Evolutionary conservation across 2,113 vertebrate genomes (phyloP).

Genomic region (Pardalotus punctatus): DNA sequence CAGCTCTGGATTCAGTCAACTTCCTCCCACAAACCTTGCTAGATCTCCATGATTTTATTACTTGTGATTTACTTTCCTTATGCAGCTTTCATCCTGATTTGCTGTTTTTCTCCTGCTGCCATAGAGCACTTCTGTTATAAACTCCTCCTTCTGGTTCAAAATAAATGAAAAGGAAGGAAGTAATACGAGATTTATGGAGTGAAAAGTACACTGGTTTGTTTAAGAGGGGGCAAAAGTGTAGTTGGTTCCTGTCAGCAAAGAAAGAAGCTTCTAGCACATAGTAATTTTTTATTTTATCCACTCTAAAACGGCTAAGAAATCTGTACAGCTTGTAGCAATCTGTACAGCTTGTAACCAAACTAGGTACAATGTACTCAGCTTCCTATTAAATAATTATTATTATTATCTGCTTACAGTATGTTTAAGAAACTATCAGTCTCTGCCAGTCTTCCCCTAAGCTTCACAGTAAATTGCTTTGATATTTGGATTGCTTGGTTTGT

Average conservation of each 20-base stretch:
- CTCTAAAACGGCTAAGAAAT: conserved; percentile 12
- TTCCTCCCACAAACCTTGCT: conserved; percentile 16
- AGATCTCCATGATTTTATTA: conserved; percentile 18
- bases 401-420: neutral
- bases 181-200: conserved; percentile 75
- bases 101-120: conserved; percentile 5
- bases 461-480: neutral
- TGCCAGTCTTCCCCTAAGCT: neutral
- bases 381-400: neutral
- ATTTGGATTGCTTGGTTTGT: neutral
- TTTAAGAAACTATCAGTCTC: neutral
- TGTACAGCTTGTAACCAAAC: neutral
- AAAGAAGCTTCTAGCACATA: conserved; percentile 58
- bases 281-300: conserved; percentile 53
- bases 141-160: conserved; percentile 68
- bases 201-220: conserved; percentile 61
- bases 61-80: conserved; percentile 61
- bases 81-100: conserved; percentile 55
- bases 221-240: conserved; percentile 49
- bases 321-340: conserved; percentile 27
- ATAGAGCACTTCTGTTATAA: conserved; percentile 62
- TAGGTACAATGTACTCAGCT: neutral
- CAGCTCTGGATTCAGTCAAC: conserved; percentile 62
- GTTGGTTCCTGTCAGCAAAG: conserved; percentile 56
- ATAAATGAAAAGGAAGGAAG: conserved; percentile 76